phyloP scores from a whole-genome alignment of 2,797 vertebrate species.

The Trachops cirrhosus region DNA sequence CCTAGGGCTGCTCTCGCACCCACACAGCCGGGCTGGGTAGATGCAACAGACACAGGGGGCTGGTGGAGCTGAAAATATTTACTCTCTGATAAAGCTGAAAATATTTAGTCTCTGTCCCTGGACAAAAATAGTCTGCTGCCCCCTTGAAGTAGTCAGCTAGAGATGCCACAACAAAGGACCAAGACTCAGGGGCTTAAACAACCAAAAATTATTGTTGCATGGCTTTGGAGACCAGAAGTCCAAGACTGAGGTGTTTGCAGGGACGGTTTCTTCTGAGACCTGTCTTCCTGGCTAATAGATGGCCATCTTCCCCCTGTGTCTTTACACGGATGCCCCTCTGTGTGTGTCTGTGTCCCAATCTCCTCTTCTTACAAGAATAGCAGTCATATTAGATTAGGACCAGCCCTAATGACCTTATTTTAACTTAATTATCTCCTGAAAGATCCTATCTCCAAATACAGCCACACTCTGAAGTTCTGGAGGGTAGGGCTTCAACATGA shows the following conservation, averaged over 20 bases:
- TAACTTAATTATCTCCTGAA: background rate
- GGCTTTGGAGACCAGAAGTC: background rate
- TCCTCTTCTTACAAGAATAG: background rate
- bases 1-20: background rate
- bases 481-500: background rate
- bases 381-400: background rate
- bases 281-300: background rate
- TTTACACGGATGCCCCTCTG: background rate
- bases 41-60: background rate
- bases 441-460: background rate
- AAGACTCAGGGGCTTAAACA: accelerated
- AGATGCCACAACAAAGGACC: background rate
- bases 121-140: background rate
- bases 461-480: background rate
- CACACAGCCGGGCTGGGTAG: too few species aligned
- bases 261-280: background rate
- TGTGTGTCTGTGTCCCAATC: background rate
- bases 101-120: background rate
- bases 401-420: background rate
- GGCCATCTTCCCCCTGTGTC: background rate
- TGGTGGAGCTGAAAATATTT: background rate
- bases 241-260: accelerated
- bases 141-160: background rate
- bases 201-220: accelerated
- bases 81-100: background rate